A percentile compares a stretch with the other conserved stretches of the same genome.
These are phyloP conservation scores for Ammodytes dubius DNA, from an alignment of 2,113 vertebrate species.

Conservation along the genomic window DNA sequence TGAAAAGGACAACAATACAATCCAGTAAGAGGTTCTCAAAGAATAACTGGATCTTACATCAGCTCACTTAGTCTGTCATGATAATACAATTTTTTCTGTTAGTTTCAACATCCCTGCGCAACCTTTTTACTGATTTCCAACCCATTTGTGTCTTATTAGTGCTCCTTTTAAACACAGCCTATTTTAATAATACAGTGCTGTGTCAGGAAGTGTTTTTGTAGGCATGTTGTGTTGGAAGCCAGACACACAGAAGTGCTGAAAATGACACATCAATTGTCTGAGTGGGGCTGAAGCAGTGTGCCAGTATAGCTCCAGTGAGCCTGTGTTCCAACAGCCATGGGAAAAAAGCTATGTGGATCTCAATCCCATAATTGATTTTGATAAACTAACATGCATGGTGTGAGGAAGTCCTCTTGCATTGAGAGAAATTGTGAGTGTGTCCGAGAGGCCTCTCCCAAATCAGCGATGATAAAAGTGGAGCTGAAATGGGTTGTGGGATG, in stretches of 20 bases:
- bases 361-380: conserved; percentile 76
- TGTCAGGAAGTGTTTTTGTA: conserved; percentile 13
- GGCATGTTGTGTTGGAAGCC: conserved; percentile 16
- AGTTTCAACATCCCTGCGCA: neutral
- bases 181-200: neutral
- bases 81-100: neutral
- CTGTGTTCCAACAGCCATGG: conserved; percentile 13
- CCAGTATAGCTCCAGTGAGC: conserved; percentile 22
- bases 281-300: conserved; percentile 6
- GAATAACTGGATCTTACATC: neutral
- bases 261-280: conserved; percentile 39
- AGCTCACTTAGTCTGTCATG: neutral
- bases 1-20: neutral
- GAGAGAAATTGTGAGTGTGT: conserved; percentile 67
- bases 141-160: neutral
- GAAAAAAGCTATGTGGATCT: conserved; percentile 43
- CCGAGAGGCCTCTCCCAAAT: conserved; percentile 63
- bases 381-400: conserved; percentile 76
- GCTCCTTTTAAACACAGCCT: conserved; percentile 9
- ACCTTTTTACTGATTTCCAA: neutral
- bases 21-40: neutral
- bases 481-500: conserved; percentile 77
- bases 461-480: conserved; percentile 78
- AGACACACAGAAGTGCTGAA: conserved; percentile 26
- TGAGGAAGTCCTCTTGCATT: conserved; percentile 75